Conservation (phyloP, 2,797 vertebrate genomes). For the Glyptemys insculpta region DNA sequence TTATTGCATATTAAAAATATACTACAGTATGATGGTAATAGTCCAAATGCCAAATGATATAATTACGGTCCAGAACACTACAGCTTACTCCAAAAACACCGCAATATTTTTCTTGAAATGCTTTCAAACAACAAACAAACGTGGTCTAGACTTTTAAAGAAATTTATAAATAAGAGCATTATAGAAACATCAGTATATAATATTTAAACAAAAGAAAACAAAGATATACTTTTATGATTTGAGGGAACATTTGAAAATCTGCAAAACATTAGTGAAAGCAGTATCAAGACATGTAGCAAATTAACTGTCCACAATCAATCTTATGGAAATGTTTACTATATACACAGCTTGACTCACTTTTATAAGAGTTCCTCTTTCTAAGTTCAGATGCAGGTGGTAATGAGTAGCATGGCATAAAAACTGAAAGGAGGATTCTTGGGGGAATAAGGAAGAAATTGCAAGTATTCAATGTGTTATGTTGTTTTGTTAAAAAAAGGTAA, state of each 20-base stretch:
- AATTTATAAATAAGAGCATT: neutral
- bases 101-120: constrained; percentile 1
- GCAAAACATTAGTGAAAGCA: neutral
- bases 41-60: neutral
- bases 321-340: constrained; percentile 9
- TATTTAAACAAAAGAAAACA: neutral
- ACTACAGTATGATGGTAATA: constrained; percentile 9
- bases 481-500: neutral
- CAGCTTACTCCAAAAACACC: neutral
- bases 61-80: neutral
- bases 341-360: constrained; percentile 18
- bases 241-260: neutral
- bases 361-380: constrained; percentile 17
- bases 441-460: constrained; percentile 32
- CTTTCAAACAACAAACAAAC: neutral
- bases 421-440: neutral
- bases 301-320: neutral
- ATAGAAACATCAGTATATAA: neutral
- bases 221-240: neutral
- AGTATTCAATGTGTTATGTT: neutral
- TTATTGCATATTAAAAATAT: neutral
- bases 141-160: neutral
- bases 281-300: neutral
- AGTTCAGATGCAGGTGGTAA: constrained; percentile 44
- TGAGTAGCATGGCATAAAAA: constrained; percentile 13